Evolutionary conservation across 1,140 invertebrate species (phyloP).

Genomic region (Portunus trituberculatus): DNA sequence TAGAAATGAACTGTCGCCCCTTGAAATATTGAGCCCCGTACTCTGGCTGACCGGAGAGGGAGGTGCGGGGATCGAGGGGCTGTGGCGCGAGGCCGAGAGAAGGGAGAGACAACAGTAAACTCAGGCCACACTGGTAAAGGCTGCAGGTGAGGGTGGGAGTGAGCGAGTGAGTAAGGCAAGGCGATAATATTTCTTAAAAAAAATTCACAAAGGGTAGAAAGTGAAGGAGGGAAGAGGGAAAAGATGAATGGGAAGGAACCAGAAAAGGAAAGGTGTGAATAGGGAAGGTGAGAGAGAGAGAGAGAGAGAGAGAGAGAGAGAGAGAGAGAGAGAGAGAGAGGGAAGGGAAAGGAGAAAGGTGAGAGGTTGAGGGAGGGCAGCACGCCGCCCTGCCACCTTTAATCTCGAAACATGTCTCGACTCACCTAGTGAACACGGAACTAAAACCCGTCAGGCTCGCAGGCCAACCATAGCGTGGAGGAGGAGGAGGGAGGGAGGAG

Average conservation of each 20-base stretch:
- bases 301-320: neutral
- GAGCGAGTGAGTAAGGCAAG: neutral
- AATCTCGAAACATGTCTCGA: neutral
- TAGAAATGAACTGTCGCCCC: neutral
- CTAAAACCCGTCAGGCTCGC: neutral
- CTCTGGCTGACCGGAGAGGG: neutral
- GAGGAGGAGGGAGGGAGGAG: no score
- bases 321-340: neutral
- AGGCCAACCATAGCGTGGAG: no score
- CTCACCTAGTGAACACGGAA: neutral
- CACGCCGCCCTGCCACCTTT: neutral
- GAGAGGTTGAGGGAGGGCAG: neutral
- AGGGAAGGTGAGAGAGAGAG: neutral
- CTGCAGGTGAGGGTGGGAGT: neutral
- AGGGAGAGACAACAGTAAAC: neutral
- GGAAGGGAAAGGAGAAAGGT: neutral
- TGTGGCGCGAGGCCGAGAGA: neutral
- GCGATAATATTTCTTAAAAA: neutral
- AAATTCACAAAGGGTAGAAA: neutral
- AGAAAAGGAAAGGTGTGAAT: neutral
- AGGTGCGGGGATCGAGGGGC: neutral
- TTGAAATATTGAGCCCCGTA: constrained; percentile 13
- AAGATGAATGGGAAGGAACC: neutral
- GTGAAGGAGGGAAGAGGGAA: neutral
- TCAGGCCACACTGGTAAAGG: neutral